A percentile compares a stretch with the other conserved stretches of the same genome.
Conservation (phyloP, 2,888 invertebrate genomes). For the Anthrax anthrax region DNA sequence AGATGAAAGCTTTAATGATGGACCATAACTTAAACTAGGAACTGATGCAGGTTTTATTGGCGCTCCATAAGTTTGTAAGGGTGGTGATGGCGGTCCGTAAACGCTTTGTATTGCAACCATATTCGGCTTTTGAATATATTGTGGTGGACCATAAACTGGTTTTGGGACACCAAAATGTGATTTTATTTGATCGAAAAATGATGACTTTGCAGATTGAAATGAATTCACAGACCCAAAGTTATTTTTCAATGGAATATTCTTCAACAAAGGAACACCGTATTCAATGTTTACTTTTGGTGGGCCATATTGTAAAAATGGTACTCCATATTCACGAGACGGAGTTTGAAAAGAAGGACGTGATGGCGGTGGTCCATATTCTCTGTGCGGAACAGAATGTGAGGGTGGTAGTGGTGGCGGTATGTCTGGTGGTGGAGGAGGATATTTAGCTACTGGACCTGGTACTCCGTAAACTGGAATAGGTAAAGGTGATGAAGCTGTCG, state of each 20-base stretch:
- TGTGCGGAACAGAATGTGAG: conserved; percentile 35
- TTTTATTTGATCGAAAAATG: conserved; percentile 30
- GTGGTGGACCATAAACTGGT: conserved; percentile 35
- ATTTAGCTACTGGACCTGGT: conserved; percentile 35
- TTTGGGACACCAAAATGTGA: conserved; percentile 29
- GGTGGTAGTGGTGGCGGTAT: conserved; percentile 29
- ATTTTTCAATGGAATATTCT: conserved; percentile 11
- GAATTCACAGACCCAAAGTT: conserved; percentile 6
- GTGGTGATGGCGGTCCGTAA: conserved; percentile 29
- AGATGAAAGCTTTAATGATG: conserved; percentile 12
- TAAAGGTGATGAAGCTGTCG: conserved; percentile 35
- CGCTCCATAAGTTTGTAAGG: conserved; percentile 29
- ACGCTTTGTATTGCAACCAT: conserved; percentile 35
- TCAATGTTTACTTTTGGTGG: conserved; percentile 37
- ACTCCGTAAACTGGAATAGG: conserved; percentile 46
- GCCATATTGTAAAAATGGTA: conserved; percentile 35
- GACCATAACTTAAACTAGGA: conserved; percentile 18
- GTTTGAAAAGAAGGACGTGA: conserved; percentile 21
- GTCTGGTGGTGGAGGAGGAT: conserved; percentile 37
- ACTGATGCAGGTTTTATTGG: conserved; percentile 19
- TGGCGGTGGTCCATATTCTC: conserved; percentile 31
- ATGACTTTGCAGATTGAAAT: conserved; percentile 7
- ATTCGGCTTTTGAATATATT: conserved; percentile 14
- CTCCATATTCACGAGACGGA: conserved; percentile 25
- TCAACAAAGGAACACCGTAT: conserved; percentile 30